Evolutionary conservation across 1,140 invertebrate genomes (phyloP).

Genomic region (Cotesia glomerata): DNA sequence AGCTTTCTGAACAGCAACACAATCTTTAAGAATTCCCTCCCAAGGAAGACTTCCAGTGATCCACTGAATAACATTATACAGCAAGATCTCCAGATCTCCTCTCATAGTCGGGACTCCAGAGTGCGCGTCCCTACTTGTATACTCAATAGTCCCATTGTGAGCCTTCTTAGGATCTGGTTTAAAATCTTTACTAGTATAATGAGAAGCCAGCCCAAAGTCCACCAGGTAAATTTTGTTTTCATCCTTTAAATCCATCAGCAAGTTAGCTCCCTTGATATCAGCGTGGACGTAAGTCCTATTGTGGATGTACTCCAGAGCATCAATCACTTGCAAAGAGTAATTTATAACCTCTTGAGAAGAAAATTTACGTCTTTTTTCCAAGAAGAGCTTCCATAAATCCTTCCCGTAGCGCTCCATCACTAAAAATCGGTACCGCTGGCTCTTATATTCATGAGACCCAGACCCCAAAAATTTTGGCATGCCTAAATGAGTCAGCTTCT

Average conservation of each 20-base stretch:
- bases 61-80: conserved; percentile 94
- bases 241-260: conserved; percentile 77
- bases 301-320: conserved; percentile 89
- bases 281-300: conserved; percentile 85
- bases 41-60: conserved; percentile 82
- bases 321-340: conserved; percentile 84
- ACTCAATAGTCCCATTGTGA: conserved; percentile 95
- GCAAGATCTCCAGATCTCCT: conserved; percentile 91
- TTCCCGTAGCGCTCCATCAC: conserved; percentile 91
- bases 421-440: conserved; percentile 85
- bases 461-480: conserved; percentile 86
- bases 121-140: conserved; percentile 93
- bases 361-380: conserved; percentile 74
- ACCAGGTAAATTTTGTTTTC: conserved; percentile 85
- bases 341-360: conserved; percentile 77
- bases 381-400: conserved; percentile 84
- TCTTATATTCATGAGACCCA: conserved; percentile 80
- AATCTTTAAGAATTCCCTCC: conserved; percentile 73
- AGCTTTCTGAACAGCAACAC: conserved; percentile 71
- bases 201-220: conserved; percentile 91
- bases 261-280: conserved; percentile 92
- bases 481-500: conserved; percentile 78
- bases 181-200: conserved; percentile 76
- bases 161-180: conserved; percentile 88
- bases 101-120: conserved; percentile 82